Percentiles rank a stretch among this genome's conserved stretches.
Evolutionary conservation across 2,888 invertebrate species (phyloP).

Genomic region (Tromatobia lineatoria): DNA sequence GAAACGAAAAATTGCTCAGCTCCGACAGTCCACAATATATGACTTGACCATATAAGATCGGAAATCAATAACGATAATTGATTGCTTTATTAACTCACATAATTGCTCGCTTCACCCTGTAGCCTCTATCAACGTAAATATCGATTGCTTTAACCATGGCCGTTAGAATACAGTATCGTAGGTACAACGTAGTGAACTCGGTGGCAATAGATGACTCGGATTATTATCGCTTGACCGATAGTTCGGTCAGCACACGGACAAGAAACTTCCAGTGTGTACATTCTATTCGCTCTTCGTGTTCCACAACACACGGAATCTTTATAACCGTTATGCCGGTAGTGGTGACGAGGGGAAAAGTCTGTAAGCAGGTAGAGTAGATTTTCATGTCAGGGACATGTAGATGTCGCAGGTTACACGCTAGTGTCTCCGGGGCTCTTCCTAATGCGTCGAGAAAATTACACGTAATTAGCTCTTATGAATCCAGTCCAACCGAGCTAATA

Average conservation of each 20-base stretch:
- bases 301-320: slow-evolving; percentile 27
- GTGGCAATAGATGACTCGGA: slow-evolving; percentile 54
- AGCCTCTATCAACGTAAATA: not conserved
- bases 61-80: not conserved
- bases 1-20: too few species aligned
- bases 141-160: slow-evolving; percentile 6
- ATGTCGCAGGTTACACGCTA: slow-evolving; percentile 25
- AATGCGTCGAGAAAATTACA: slow-evolving; percentile 40
- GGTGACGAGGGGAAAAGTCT: slow-evolving; percentile 11
- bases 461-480: not conserved
- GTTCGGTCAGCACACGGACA: slow-evolving; percentile 9
- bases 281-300: not conserved
- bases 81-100: not conserved
- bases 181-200: slow-evolving; percentile 21
- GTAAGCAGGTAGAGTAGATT: slow-evolving; percentile 20
- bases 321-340: slow-evolving; percentile 14
- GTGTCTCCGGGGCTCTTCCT: slow-evolving; percentile 15
- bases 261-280: slow-evolving; percentile 30
- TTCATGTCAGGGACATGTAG: slow-evolving; percentile 53
- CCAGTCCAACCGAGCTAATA: not conserved
- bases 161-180: slow-evolving; percentile 1
- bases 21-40: not conserved
- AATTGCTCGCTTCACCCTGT: not conserved
- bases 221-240: slow-evolving; percentile 57
- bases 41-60: not conserved